Percentiles rank a stretch among this genome's conserved stretches.
phyloP scores from a whole-genome alignment of 2,113 vertebrate species.

The Galemys pyrenaicus region DNA sequence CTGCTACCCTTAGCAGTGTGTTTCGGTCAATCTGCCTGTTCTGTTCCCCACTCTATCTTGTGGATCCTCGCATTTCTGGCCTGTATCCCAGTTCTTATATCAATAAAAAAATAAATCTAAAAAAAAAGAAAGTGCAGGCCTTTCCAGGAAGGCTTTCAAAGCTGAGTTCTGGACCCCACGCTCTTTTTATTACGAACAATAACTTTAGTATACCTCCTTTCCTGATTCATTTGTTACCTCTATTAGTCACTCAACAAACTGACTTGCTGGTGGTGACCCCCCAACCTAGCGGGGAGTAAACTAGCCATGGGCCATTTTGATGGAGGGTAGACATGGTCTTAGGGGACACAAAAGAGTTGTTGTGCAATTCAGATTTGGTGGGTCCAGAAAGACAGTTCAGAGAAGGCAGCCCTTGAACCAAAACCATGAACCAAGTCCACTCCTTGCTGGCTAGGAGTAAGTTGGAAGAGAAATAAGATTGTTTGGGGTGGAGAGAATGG shows the following conservation, averaged over 20 bases:
- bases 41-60: too few relatives aligned
- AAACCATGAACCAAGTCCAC: neutral
- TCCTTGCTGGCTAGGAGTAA: neutral
- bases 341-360: neutral
- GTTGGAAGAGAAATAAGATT: neutral
- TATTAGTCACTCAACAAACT: constrained; percentile 16
- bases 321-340: neutral
- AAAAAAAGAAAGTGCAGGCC: neutral
- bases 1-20: too few relatives aligned
- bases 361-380: neutral
- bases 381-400: neutral
- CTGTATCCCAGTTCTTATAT: too few relatives aligned
- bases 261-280: neutral
- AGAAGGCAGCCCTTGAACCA: neutral
- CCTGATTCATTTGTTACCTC: neutral
- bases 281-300: neutral
- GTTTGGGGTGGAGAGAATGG: neutral
- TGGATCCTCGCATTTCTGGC: too few relatives aligned
- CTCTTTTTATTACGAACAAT: neutral
- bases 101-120: too few relatives aligned
- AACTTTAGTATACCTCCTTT: neutral
- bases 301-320: neutral
- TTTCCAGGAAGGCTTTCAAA: neutral
- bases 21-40: too few relatives aligned
- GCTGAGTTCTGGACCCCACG: neutral